These are phyloP conservation scores for Flexamia atlantica DNA, from an alignment of 2,888 invertebrate species.

Conservation along the genomic window DNA sequence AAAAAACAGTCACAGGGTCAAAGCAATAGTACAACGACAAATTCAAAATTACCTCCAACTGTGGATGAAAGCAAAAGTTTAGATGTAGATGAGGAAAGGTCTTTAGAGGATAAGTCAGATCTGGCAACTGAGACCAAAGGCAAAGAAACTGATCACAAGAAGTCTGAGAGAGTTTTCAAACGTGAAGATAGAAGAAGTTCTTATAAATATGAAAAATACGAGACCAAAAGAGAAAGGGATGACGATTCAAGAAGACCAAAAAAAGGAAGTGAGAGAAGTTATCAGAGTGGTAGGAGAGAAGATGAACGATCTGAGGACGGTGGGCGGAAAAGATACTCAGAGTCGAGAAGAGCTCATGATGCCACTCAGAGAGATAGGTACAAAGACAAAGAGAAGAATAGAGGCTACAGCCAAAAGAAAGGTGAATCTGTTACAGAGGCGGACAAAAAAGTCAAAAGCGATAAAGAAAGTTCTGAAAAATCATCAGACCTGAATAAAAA, in stretches of 20 bases:
- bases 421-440: conserved; percentile 1
- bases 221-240: conserved; percentile 39
- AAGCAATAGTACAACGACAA: conserved; percentile 66
- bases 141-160: conserved; percentile 71
- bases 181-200: conserved; percentile 57
- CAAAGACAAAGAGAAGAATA: conserved; percentile 56
- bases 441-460: conserved; percentile 66
- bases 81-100: conserved; percentile 46
- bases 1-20: conserved; percentile 61
- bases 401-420: conserved; percentile 51
- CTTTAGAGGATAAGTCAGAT: neutral
- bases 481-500: neutral
- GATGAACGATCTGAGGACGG: conserved; percentile 45
- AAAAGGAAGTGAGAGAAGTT: conserved; percentile 43
- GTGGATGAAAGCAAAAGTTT: conserved; percentile 20
- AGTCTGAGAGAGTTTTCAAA: conserved; percentile 68
- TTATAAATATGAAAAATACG: conserved; percentile 27
- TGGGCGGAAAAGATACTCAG: conserved; percentile 45
- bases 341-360: conserved; percentile 34
- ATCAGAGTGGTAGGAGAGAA: conserved; percentile 34
- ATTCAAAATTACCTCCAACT: conserved; percentile 47
- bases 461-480: conserved; percentile 14
- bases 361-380: conserved; percentile 44
- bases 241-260: conserved; percentile 24
- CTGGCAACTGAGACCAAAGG: conserved; percentile 8